Evolutionary conservation across 2,797 vertebrate species (phyloP).

Genomic region (Periparus ater): DNA sequence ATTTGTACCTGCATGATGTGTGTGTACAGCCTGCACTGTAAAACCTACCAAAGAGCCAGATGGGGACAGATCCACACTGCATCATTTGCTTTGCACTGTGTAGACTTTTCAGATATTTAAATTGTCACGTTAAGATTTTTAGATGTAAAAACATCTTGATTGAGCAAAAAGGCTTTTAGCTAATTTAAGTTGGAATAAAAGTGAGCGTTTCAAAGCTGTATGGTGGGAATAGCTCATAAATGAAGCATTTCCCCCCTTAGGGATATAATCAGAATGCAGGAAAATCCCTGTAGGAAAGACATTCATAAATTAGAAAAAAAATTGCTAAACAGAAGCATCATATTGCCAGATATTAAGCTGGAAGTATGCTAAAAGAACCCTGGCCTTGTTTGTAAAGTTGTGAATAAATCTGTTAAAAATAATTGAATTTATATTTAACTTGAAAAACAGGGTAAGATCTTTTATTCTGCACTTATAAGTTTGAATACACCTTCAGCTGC

Average conservation of each 20-base stretch:
- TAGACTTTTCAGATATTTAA: not conserved
- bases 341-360: conserved; percentile 46
- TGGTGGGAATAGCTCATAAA: conserved; percentile 46
- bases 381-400: conserved; percentile 73
- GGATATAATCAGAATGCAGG: conserved; percentile 61
- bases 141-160: not conserved
- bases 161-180: conserved; percentile 37
- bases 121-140: not conserved
- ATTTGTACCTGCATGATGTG: fast-evolving
- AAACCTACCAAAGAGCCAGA: not conserved
- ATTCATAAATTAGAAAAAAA: conserved; percentile 63
- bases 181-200: conserved; percentile 53
- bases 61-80: not conserved
- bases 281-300: conserved; percentile 59
- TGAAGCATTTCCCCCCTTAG: conserved; percentile 53
- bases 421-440: conserved; percentile 76
- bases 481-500: conserved; percentile 81
- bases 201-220: conserved; percentile 29
- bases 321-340: conserved; percentile 44
- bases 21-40: not conserved
- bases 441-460: conserved; percentile 75
- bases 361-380: conserved; percentile 27
- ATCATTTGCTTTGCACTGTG: not conserved
- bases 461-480: conserved; percentile 77
- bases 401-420: conserved; percentile 77